Base-by-base conservation (phyloP, 2,797 vertebrate genomes). In the Ptychadena robeensis region DNA sequence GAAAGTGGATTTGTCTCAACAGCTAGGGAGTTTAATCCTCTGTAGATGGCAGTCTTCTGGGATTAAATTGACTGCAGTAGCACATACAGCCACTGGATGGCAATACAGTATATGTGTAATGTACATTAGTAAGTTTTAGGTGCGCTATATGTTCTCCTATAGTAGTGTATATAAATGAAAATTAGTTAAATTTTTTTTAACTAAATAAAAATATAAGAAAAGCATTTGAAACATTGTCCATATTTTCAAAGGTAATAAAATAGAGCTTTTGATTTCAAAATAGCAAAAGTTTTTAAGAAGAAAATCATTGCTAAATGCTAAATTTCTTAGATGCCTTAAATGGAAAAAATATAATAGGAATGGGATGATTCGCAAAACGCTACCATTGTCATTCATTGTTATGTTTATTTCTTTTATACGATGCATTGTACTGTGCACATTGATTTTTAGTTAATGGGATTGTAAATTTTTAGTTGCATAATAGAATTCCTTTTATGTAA, bases 381-480 rank as follows among this genome's bases (percentile, higher is more conserved):
- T 27, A 38, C 12, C 25, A 69, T 27, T 7, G 4, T 68, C 25
- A 2, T 37, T 68, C 27, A 28, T 61, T 4, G 3, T 61, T 25
- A 11, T 14, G 10, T 61, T 61, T 61, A 53, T 53, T 53, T 53
- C 10, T 27, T 61, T 61, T 61, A 27, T 25, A 28, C 9, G 15
- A 12, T 61, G 2, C 27, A 61, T 61, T 61, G 27, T 25, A 61
- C 4, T 61, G 9, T 61, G 11, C 25, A 61, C 25, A 61, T 53
- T 61, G 57, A 9, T 27, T 32, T 67, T 68, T 8, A 11, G 2
- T 64, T 34, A n/a, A 61, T 65, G 53, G 59, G 77, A 84, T 80
- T 84, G 77, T 84, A 80, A n/a, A 75, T 64, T 61, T 67, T 32
- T 67, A 73, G 22, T 64, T 28, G 2, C 38, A 61, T 64, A n/a